Conservation (phyloP, 2,888 invertebrate species). For the Spilarctia lutea region DNA sequence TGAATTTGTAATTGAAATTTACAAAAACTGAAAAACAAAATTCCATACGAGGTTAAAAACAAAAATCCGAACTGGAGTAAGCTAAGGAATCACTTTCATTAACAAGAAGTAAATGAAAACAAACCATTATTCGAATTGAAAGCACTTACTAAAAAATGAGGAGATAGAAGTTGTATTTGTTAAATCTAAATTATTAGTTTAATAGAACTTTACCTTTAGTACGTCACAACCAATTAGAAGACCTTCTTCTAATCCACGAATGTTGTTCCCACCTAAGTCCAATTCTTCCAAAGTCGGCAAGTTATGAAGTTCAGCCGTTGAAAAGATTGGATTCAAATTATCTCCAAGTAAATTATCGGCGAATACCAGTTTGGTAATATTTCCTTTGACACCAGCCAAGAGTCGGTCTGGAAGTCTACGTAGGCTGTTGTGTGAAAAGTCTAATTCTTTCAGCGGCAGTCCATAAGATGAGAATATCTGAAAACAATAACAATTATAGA, state of each 20-base stretch:
- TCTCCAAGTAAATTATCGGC: slow-evolving; percentile 95
- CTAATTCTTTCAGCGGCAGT: slow-evolving; percentile 91
- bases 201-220: slow-evolving; percentile 85
- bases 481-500: slow-evolving; percentile 41
- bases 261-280: slow-evolving; percentile 93
- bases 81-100: background rate
- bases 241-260: slow-evolving; percentile 94
- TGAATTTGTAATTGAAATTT: no score
- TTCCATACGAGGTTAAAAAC: background rate
- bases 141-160: background rate
- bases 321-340: slow-evolving; percentile 96
- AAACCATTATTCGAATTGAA: background rate
- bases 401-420: slow-evolving; percentile 92
- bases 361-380: slow-evolving; percentile 90
- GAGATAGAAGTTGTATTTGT: background rate
- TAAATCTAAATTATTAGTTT: background rate
- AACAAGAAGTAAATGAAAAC: background rate
- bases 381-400: slow-evolving; percentile 88
- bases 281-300: slow-evolving; percentile 90
- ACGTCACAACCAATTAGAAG: slow-evolving; percentile 93
- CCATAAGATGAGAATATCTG: slow-evolving; percentile 90
- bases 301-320: slow-evolving; percentile 93
- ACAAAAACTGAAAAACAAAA: no score
- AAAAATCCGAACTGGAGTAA: background rate
- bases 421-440: slow-evolving; percentile 94